Evolutionary conservation across 2,113 vertebrate species (phyloP).

Genomic region (Festucalex cinctus): DNA sequence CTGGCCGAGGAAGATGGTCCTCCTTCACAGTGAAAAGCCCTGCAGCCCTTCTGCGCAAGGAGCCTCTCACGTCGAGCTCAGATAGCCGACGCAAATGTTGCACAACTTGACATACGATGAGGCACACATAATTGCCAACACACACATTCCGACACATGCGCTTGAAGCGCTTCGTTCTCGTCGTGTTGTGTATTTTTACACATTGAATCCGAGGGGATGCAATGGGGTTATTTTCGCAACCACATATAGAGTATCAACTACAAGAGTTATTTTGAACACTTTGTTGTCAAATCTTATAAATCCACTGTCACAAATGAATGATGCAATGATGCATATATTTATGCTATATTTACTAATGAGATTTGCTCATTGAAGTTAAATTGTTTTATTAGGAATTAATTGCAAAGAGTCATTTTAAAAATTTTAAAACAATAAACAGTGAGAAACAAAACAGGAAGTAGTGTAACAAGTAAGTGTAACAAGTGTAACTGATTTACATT

Average conservation of each 20-base stretch:
- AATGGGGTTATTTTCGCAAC: neutral
- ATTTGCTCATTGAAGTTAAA: neutral
- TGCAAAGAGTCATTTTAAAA: neutral
- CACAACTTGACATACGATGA: conserved; percentile 37
- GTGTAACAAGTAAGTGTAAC: neutral
- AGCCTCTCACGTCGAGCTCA: conserved; percentile 11
- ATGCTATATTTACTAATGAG: neutral
- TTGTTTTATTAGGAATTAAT: neutral
- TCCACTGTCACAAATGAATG: neutral
- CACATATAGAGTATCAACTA: neutral
- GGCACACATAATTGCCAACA: conserved; percentile 34
- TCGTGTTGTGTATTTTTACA: conserved; percentile 4
- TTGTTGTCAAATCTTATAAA: neutral
- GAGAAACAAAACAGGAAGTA: neutral
- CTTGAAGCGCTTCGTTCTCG: neutral
- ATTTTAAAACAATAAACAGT: neutral
- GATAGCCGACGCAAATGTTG: conserved; percentile 35
- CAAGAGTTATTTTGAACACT: conserved; percentile 1
- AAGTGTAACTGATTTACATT: neutral
- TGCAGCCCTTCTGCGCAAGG: conserved; percentile 13
- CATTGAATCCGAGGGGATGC: neutral
- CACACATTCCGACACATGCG: conserved; percentile 21
- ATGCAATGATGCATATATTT: neutral
- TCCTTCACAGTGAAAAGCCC: conserved; percentile 19
- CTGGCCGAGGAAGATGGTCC: conserved; percentile 34